Conservation (phyloP, 2,113 vertebrate genomes). For the Tringa solitaria region DNA sequence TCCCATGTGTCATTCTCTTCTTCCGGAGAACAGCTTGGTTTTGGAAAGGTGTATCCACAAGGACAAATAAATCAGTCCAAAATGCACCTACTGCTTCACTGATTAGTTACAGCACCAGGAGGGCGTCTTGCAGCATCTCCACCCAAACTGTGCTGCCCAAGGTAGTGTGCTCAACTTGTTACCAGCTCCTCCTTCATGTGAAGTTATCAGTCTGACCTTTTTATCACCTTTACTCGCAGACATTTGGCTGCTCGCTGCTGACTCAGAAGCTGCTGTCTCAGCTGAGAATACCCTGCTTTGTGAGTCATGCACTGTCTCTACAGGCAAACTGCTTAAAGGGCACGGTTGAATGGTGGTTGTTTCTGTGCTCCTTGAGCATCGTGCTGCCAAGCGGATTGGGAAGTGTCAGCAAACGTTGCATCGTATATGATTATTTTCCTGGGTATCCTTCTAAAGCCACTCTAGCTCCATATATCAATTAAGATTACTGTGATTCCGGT, state of each 20-base stretch:
- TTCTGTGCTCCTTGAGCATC: neutral
- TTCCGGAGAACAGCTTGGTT: neutral
- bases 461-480: neutral
- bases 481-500: neutral
- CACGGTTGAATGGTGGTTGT: constrained; percentile 16
- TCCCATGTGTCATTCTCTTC: neutral
- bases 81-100: neutral
- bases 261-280: constrained; percentile 64
- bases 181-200: neutral
- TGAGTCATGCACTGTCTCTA: constrained; percentile 50
- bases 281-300: constrained; percentile 52
- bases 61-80: neutral
- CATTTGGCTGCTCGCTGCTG: constrained; percentile 21
- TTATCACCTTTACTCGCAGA: constrained; percentile 40
- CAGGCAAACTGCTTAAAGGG: constrained; percentile 35
- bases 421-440: neutral
- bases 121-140: neutral
- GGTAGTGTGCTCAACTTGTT: neutral
- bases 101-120: neutral
- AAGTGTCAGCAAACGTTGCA: neutral
- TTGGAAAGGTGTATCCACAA: neutral
- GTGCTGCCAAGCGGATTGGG: neutral
- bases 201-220: constrained; percentile 31
- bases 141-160: neutral
- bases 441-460: neutral